Conservation (phyloP, 2,797 vertebrate genomes). For the Aplochiton taeniatus region DNA sequence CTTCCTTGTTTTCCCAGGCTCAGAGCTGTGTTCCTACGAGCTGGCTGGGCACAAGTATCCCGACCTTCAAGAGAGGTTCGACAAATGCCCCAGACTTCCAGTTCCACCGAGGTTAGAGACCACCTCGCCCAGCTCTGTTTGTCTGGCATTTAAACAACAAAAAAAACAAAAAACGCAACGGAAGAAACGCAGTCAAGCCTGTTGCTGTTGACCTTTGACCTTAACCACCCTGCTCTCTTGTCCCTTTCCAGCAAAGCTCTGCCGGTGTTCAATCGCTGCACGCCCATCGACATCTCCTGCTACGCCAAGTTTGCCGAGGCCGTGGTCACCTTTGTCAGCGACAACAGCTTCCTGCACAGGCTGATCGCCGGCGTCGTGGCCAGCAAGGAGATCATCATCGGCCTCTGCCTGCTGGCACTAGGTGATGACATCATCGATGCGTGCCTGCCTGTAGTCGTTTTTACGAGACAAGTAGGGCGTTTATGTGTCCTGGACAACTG, state of each 20-base stretch:
- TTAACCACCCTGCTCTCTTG: too few species aligned
- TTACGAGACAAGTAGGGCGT: too few species aligned
- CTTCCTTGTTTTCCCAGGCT: constrained; percentile 71
- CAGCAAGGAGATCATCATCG: constrained; percentile 98
- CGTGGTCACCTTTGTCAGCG: constrained; percentile 94
- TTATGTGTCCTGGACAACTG: too few species aligned
- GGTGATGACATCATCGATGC: constrained; percentile 67
- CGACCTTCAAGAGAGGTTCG: constrained; percentile 74
- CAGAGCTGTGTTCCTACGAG: constrained; percentile 89
- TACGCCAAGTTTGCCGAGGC: constrained; percentile 95
- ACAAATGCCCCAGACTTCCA: constrained; percentile 91
- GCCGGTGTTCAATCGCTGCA: constrained; percentile 98
- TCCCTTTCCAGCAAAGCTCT: constrained; percentile 79
- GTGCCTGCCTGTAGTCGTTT: constrained; percentile 36
- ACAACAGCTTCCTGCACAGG: constrained; percentile 94
- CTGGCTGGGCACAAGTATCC: constrained; percentile 86
- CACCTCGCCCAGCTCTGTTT: background rate
- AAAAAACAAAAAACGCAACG: too few species aligned
- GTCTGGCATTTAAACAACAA: background rate
- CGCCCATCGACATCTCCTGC: constrained; percentile 94
- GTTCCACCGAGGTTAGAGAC: constrained; percentile 89
- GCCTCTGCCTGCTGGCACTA: constrained; percentile 95
- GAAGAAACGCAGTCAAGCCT: background rate
- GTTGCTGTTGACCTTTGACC: too few species aligned
- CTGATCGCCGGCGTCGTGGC: constrained; percentile 94